Base-by-base conservation (phyloP, 2,888 invertebrate genomes). In the Coecobrya sp. region DNA sequence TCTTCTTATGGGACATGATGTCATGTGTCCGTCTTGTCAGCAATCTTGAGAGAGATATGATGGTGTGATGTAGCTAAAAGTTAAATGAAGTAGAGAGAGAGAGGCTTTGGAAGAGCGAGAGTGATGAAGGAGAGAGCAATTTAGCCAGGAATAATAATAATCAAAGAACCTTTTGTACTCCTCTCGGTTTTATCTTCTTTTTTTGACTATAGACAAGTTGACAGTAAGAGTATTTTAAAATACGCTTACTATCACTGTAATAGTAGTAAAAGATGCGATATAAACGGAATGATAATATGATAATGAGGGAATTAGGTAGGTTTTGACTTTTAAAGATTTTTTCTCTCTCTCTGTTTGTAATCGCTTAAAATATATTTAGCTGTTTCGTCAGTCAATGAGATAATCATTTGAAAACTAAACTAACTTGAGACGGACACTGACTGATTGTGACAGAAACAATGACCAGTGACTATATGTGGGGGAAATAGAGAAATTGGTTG, bases 11-110 rank as follows among this genome's bases (percentile, higher is more conserved):
- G 16, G 30, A 73, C 73, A 82, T 82, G 82, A 82, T 82, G 82
- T 82, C 82, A 82, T 82, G 36, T 82, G 59, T 81, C 81, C 81
- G 42, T 81, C 52, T 25, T 81, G 81, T 52, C 81, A 81, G 25
- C 30, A 62, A 25, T 62, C 62, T 62, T n/a, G n/a, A 11, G 49
- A 49, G 49, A 3, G 10, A 13, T 49, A 2, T 59, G n/a, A 8
- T 59, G 16, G n/a, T 65, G 65, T 10, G 19, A 65, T 25, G 65
- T 8, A 25, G 25, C 65, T 25, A 65, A 65, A 65, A 22, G 25
- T 27, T 65, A 7, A 4, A 27, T 65, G 22, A n/a, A 59, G 59
- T 22, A 59, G 36, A 36, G 36, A 59, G n/a, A 27, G 68, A 30
- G 27, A 30, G 3, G 8, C 13, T 68, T 3, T 30, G 16, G 16